Conservation (phyloP, 2,888 invertebrate species). For the Nephrotoma appendiculata region DNA sequence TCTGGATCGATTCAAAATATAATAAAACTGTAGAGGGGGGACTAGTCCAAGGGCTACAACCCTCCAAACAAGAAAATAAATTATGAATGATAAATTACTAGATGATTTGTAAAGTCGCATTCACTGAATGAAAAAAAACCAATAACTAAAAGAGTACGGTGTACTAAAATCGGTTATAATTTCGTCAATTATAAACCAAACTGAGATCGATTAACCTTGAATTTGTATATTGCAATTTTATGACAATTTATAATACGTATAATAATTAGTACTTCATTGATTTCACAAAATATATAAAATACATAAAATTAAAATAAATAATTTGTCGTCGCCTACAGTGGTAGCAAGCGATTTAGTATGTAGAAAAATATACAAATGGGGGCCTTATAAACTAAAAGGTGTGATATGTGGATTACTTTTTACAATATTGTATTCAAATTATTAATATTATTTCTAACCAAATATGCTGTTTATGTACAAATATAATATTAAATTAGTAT, state of each 20-base stretch:
- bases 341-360: not conserved
- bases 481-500: not conserved
- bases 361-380: not conserved
- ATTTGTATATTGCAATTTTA: no score
- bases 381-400: not conserved
- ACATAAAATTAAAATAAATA: not conserved
- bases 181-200: no score
- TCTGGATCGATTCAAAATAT: no score
- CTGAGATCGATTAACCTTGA: no score
- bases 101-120: no score
- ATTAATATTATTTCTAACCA: not conserved
- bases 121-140: no score
- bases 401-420: not conserved
- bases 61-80: no score
- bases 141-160: no score
- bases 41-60: no score
- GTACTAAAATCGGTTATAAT: no score
- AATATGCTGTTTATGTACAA: not conserved
- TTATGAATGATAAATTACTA: no score
- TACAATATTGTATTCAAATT: not conserved
- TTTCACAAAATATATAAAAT: not conserved
- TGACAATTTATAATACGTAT: not conserved
- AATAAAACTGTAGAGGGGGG: no score
- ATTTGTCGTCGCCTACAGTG: not conserved
- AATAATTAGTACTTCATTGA: not conserved